phyloP scores from a whole-genome alignment of 2,888 invertebrate genomes.

The Bombylius major region DNA sequence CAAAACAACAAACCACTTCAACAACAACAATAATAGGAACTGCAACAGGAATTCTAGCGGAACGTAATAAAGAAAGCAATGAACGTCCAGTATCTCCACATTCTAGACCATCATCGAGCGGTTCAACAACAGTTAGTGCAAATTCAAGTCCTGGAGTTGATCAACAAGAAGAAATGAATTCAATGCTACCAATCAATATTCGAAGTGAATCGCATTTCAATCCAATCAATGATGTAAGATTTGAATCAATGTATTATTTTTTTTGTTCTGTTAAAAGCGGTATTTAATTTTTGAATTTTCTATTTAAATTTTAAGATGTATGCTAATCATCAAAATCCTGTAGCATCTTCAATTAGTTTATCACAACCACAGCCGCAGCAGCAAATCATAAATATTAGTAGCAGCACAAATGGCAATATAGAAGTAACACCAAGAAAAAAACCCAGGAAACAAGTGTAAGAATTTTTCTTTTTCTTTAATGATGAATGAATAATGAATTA shows the following conservation, averaged over 20 bases:
- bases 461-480: constrained; percentile 15
- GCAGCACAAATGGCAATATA: constrained; percentile 33
- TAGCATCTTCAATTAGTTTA: not conserved
- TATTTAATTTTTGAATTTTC: not conserved
- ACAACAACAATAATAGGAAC: not conserved
- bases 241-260: not conserved
- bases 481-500: too few relatives aligned
- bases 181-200: constrained; percentile 20
- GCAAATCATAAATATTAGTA: constrained; percentile 23
- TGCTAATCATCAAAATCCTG: constrained; percentile 24
- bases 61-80: constrained; percentile 5
- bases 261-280: too few relatives aligned
- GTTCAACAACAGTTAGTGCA: constrained; percentile 79
- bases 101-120: constrained; percentile 38
- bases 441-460: constrained; percentile 78
- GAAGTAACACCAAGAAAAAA: constrained; percentile 70
- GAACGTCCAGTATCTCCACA: constrained; percentile 25
- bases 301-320: constrained; percentile 24
- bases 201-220: constrained; percentile 32
- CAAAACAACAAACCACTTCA: not conserved
- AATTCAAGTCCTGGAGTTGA: constrained; percentile 65
- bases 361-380: constrained; percentile 2
- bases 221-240: constrained; percentile 33
- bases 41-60: not conserved
- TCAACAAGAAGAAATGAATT: constrained; percentile 33